Evolutionary conservation across 2,113 vertebrate species (phyloP), one percentile per base, ranked within the genome.

Genomic region (Cebus imitator): DNA sequence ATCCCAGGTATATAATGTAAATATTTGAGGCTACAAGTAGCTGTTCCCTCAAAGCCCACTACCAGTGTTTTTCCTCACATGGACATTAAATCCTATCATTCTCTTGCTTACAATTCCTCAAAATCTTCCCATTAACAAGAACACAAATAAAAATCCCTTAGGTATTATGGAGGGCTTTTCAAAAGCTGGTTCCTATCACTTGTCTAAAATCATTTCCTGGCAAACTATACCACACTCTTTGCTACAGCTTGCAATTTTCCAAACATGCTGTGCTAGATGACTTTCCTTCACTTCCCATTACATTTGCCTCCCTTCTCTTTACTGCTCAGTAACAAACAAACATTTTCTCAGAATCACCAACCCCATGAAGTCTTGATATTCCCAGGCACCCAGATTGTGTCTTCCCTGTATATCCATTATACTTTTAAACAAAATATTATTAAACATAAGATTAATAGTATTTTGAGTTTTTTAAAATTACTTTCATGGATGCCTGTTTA

Each of bases 271-370:
- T 20, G 5, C 7, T 37, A 2, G 11, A 8, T 80, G n/a, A 30
- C 32, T 80, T 37, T 35, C 37, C 82, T 81, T 37, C 18, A n/a
- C 6, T 78, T 40, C 2, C 12, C 3, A 10, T 52, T 82, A 40
- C 8, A 84, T 50, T 2, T 35, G 3, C 30, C 32, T 78, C 9
- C 9, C 1, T 11, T 82, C 45, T 5, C 7, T 68, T 83, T 89
- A 21, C 2, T 86, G 66, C 50, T 23, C 13, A 81, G 58, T 92
- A 94, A 85, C 17, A 40, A 83, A 92, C 2, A 92, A 48, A 64
- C 32, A 2, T 57, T n/a, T 64, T 27, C 16, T 43, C 40, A 61
- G 50, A 72, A 43, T 58, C 30, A 50, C 12, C 48, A 85, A 5
- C 3, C 16, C 5, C 72, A 91, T 5, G 8, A 87, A n/a, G 5